These are phyloP conservation scores for Marcusenius ussheri DNA, from an alignment of 2,113 vertebrate species.

Conservation along the genomic window DNA sequence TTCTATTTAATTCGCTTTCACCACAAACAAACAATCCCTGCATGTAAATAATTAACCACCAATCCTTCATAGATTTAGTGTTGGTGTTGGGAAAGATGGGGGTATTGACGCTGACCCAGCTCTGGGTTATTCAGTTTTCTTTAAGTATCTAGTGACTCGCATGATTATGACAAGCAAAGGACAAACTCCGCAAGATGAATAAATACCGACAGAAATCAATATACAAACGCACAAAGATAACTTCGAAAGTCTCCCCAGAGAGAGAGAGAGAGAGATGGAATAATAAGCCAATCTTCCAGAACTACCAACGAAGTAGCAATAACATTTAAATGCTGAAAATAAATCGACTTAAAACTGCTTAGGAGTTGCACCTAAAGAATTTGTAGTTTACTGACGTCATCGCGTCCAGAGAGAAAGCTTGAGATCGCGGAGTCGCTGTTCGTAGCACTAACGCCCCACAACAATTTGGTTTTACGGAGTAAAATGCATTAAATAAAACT, in stretches of 20 bases:
- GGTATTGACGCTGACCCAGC: not conserved
- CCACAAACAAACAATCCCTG: not conserved
- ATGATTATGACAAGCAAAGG: not conserved
- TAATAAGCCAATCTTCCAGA: not conserved
- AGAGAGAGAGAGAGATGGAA: not conserved
- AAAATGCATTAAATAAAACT: not conserved
- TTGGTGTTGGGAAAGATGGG: not conserved
- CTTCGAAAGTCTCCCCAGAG: not conserved
- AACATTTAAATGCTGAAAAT: not conserved
- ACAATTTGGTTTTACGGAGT: not conserved
- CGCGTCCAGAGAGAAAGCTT: not conserved
- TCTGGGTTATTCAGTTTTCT: not conserved
- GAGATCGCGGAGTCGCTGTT: not conserved
- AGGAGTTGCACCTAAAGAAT: not conserved
- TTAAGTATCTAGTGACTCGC: not conserved
- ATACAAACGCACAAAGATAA: not conserved
- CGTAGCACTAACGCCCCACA: not conserved
- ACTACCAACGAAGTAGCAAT: not conserved
- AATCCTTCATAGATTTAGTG: not conserved
- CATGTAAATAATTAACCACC: not conserved
- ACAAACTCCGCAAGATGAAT: not conserved
- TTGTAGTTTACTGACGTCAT: not conserved
- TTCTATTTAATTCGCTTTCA: not conserved
- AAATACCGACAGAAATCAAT: not conserved
- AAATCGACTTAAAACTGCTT: not conserved